Conservation (phyloP, 2,113 vertebrate species). For the Pongo pygmaeus region DNA sequence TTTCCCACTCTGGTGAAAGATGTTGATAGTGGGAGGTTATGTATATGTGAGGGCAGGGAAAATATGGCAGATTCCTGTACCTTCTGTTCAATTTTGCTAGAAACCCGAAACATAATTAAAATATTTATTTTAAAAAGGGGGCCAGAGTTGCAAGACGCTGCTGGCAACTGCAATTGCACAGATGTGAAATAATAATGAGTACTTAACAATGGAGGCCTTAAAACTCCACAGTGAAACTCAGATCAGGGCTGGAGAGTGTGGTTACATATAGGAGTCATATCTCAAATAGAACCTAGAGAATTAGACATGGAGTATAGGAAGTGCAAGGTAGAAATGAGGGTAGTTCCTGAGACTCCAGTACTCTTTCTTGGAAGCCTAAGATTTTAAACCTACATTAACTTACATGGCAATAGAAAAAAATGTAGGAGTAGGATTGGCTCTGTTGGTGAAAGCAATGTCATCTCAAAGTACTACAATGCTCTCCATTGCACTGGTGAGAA, state of each 20-base stretch:
- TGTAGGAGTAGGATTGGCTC: rapidly evolving
- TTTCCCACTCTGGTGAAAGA: neutral
- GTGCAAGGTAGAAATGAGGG: neutral
- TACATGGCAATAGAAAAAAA: no score
- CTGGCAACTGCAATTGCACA: no score
- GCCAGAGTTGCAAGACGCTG: neutral
- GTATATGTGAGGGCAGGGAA: neutral
- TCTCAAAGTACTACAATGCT: no score
- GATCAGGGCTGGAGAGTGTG: rapidly evolving
- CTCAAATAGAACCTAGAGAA: neutral
- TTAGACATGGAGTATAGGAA: no score
- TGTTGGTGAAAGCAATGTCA: rapidly evolving
- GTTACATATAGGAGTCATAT: rapidly evolving
- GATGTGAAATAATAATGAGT: neutral
- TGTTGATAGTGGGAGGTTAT: no score
- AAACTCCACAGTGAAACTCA: neutral
- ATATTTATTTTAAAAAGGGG: neutral
- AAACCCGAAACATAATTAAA: neutral
- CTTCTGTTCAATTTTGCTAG: neutral
- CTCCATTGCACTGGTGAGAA: neutral
- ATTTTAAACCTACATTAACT: no score
- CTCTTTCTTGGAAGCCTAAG: neutral
- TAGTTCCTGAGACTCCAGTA: neutral
- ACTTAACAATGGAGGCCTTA: neutral
- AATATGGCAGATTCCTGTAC: neutral